Conservation (phyloP, 2,113 vertebrate species). For the Chloroceryle aenea region DNA sequence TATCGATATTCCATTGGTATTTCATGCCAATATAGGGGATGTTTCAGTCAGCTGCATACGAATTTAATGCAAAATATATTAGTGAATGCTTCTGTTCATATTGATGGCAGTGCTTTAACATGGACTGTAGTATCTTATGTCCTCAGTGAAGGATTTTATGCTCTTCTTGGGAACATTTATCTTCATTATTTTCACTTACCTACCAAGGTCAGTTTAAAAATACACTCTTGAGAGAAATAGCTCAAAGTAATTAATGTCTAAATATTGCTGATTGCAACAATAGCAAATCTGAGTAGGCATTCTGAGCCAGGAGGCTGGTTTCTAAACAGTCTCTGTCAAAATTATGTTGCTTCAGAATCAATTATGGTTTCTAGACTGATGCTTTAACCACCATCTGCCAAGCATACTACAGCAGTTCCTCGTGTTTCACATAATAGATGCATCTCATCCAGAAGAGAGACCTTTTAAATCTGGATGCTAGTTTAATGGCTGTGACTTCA, state of each 20-base stretch:
- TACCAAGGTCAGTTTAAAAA: slow-evolving; percentile 17
- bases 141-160: not conserved
- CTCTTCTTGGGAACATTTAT: not conserved
- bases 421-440: not conserved
- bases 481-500: not conserved
- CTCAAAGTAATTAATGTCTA: not conserved
- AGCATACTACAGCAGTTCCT: not conserved
- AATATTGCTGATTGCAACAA: not conserved
- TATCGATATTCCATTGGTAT: not conserved
- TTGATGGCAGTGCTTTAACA: not conserved
- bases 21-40: not conserved
- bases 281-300: not conserved
- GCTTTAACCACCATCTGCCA: not conserved
- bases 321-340: not conserved
- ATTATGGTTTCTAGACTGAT: not conserved
- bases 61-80: not conserved
- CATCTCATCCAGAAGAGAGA: not conserved
- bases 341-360: not conserved
- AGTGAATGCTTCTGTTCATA: not conserved
- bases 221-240: slow-evolving; percentile 8
- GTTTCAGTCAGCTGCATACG: not conserved
- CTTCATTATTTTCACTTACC: not conserved
- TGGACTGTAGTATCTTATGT: not conserved
- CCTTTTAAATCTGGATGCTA: not conserved
- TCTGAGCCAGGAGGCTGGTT: slow-evolving; percentile 13